A percentile compares a stretch with the other conserved stretches of the same genome.
phyloP scores from a whole-genome alignment of 2,113 vertebrate genomes.

The Notiomystis cincta region DNA sequence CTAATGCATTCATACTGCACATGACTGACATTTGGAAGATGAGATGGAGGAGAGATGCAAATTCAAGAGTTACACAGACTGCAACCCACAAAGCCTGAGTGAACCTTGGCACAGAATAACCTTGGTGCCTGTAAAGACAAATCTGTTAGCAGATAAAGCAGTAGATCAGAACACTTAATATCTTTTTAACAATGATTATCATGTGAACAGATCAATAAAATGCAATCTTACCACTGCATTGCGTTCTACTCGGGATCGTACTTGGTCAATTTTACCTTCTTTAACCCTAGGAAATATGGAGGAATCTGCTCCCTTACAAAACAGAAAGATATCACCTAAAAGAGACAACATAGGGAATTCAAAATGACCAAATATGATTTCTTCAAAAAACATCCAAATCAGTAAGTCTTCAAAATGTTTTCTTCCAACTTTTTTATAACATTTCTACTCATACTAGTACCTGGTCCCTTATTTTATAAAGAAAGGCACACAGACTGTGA shows the following conservation, averaged over 20 bases:
- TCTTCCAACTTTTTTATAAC: background rate
- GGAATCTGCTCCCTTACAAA: slow-evolving; percentile 98
- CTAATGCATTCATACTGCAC: background rate
- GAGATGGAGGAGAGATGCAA: background rate
- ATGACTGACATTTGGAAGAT: background rate
- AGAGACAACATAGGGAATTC: background rate
- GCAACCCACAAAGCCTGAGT: background rate
- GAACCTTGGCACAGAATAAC: background rate
- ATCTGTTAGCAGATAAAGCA: background rate
- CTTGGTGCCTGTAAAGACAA: background rate
- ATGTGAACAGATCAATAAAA: background rate
- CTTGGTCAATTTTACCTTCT: slow-evolving; percentile 91
- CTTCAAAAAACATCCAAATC: background rate
- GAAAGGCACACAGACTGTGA: background rate
- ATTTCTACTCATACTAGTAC: background rate
- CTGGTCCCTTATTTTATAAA: background rate
- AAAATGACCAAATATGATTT: background rate
- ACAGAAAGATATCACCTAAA: slow-evolving; percentile 88
- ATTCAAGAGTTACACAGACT: background rate
- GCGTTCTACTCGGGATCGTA: slow-evolving; percentile 87
- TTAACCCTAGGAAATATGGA: slow-evolving; percentile 92
- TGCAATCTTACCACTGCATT: slow-evolving; percentile 90
- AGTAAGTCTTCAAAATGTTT: background rate
- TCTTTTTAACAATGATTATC: background rate
- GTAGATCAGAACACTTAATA: background rate